Evolutionary conservation across 1,140 invertebrate genomes (phyloP).

Genomic region (Temnothorax nylanderi): DNA sequence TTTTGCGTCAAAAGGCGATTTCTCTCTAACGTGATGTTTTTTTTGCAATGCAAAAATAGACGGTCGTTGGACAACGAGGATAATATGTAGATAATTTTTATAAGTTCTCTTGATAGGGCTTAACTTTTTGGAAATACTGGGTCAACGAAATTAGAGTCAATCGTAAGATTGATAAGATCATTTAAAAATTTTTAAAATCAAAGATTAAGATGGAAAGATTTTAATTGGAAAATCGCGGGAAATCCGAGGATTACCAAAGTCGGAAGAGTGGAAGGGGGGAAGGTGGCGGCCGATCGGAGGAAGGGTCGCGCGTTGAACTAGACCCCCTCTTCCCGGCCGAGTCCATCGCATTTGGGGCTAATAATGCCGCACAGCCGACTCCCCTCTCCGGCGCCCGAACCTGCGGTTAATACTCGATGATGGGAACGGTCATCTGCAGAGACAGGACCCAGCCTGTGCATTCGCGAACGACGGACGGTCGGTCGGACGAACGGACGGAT

Average conservation of each 20-base stretch:
- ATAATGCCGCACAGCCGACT: slow-evolving; percentile 82
- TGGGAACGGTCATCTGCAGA: slow-evolving; percentile 86
- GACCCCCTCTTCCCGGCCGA: slow-evolving; percentile 58
- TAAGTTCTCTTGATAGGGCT: neutral
- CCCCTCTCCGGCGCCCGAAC: slow-evolving; percentile 77
- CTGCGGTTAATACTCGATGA: slow-evolving; percentile 86
- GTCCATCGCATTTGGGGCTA: slow-evolving; percentile 85
- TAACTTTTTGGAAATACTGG: neutral
- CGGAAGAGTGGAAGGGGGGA: neutral
- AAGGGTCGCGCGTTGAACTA: slow-evolving; percentile 63
- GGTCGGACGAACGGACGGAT: slow-evolving; percentile 62
- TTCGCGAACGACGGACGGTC: slow-evolving; percentile 77
- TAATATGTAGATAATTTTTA: neutral
- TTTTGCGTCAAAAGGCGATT: slow-evolving; percentile 8
- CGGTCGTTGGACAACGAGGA: neutral
- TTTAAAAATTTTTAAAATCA: neutral
- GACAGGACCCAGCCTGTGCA: slow-evolving; percentile 83
- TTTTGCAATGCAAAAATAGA: neutral
- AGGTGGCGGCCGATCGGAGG: slow-evolving; percentile 26
- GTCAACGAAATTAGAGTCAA: neutral
- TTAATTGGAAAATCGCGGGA: neutral
- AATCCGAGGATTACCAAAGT: slow-evolving; percentile 17
- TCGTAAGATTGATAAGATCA: neutral
- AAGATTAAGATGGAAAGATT: neutral
- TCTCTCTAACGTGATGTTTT: neutral